These are phyloP conservation scores for Lutjanus argentimaculatus DNA, from an alignment of 2,797 vertebrate species.

Conservation along the genomic window DNA sequence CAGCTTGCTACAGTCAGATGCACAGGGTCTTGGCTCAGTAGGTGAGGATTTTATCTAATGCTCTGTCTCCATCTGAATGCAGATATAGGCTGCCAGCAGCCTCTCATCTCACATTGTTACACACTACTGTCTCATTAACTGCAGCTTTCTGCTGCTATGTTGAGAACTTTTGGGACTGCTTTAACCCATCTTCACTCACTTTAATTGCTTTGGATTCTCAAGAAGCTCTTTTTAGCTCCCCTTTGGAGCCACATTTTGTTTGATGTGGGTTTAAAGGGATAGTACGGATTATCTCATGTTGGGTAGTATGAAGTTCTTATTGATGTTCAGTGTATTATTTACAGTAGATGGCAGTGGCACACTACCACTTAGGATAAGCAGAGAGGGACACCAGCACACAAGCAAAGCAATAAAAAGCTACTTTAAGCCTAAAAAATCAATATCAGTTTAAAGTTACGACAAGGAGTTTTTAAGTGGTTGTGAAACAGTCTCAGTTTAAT, in stretches of 20 bases:
- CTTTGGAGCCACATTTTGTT: slow-evolving; percentile 63
- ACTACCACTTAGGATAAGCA: too few relatives aligned
- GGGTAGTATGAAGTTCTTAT: too few relatives aligned
- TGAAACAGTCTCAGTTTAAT: too few relatives aligned
- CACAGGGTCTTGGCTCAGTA: slow-evolving; percentile 50
- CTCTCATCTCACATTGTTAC: slow-evolving; percentile 49
- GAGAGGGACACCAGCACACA: too few relatives aligned
- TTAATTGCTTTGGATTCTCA: slow-evolving; percentile 70
- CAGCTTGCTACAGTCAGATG: slow-evolving; percentile 42
- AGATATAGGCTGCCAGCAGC: slow-evolving; percentile 49
- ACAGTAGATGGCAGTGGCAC: too few relatives aligned
- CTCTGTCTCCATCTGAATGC: slow-evolving; percentile 59
- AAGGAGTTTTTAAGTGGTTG: too few relatives aligned
- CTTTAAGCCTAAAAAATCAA: too few relatives aligned
- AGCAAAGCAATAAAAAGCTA: too few relatives aligned
- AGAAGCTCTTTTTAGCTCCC: slow-evolving; percentile 54
- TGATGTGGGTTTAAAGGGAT: slow-evolving; percentile 54
- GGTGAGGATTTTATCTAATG: slow-evolving; percentile 55
- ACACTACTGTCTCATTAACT: slow-evolving; percentile 69
- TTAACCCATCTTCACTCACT: slow-evolving; percentile 56
- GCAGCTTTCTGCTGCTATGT: slow-evolving; percentile 10
- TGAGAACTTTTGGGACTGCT: slow-evolving; percentile 69
- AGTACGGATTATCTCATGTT: too few relatives aligned
- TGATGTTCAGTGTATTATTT: too few relatives aligned
- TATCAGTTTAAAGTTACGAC: too few relatives aligned